A percentile compares a stretch with the other conserved stretches of the same genome.
Conservation (phyloP, 1,140 invertebrate genomes). For the Pantala flavescens region DNA sequence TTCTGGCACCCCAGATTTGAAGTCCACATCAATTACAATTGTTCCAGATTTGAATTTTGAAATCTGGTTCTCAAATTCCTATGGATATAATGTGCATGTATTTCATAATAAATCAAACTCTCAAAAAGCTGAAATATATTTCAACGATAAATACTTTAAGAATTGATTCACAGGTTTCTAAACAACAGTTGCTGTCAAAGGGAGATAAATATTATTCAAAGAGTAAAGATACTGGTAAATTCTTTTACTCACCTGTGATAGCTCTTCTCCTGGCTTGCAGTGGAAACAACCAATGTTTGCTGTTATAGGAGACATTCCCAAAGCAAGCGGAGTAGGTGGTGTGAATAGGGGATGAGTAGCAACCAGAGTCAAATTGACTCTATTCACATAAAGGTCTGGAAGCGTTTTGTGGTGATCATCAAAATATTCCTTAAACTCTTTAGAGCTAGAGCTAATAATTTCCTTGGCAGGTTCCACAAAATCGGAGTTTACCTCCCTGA, state of each 20-base stretch:
- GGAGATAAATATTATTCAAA: no score
- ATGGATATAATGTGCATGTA: background rate
- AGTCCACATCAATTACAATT: background rate
- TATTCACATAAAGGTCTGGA: background rate
- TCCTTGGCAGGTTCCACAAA: background rate
- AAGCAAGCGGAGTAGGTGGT: background rate
- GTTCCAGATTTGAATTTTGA: background rate
- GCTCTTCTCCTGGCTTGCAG: background rate
- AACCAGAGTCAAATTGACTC: background rate
- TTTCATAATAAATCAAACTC: no score
- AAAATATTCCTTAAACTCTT: background rate
- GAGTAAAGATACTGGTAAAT: no score
- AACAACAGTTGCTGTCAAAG: no score
- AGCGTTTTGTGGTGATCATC: background rate
- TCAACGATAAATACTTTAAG: no score
- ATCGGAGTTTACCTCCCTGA: background rate
- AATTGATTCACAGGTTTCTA: no score
- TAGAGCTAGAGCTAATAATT: background rate
- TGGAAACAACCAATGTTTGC: background rate
- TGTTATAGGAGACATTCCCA: background rate
- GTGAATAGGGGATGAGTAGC: background rate
- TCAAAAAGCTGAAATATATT: no score
- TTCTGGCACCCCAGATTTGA: background rate
- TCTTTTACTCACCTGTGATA: no score
- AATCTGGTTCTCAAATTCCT: background rate